Percentiles rank a stretch among this genome's conserved stretches.
phyloP scores from a whole-genome alignment of 2,797 vertebrate genomes.

The Myotis planiceps region DNA sequence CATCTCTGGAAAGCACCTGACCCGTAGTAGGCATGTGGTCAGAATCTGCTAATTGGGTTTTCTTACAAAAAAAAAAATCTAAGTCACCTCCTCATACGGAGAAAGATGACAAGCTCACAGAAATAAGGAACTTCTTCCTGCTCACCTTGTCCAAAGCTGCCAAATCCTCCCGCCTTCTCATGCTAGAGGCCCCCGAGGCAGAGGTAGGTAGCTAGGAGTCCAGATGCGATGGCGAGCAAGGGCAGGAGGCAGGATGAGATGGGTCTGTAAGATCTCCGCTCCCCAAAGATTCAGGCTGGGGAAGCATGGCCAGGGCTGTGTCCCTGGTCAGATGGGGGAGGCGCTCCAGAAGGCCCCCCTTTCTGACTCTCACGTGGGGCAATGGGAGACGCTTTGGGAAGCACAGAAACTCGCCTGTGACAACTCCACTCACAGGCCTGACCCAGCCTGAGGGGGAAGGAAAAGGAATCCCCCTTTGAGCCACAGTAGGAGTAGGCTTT shows the following conservation, averaged over 20 bases:
- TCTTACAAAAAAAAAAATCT: neutral
- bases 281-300: neutral
- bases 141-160: neutral
- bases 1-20: neutral
- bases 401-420: neutral
- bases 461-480: constrained; percentile 20
- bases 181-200: fast-evolving
- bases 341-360: neutral
- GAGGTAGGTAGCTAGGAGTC: neutral
- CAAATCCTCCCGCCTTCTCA: neutral
- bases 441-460: neutral
- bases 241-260: neutral
- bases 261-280: neutral
- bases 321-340: neutral
- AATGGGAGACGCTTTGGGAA: neutral
- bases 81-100: neutral
- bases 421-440: fast-evolving
- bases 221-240: neutral
- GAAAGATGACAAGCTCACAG: neutral
- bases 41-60: neutral
- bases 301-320: fast-evolving
- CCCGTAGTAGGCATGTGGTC: neutral
- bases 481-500: constrained; percentile 58
- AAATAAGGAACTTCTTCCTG: neutral
- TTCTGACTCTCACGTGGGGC: neutral